Evolutionary conservation across 2,797 vertebrate species (phyloP).

Genomic region (Cynodonichthys magdalenae): DNA sequence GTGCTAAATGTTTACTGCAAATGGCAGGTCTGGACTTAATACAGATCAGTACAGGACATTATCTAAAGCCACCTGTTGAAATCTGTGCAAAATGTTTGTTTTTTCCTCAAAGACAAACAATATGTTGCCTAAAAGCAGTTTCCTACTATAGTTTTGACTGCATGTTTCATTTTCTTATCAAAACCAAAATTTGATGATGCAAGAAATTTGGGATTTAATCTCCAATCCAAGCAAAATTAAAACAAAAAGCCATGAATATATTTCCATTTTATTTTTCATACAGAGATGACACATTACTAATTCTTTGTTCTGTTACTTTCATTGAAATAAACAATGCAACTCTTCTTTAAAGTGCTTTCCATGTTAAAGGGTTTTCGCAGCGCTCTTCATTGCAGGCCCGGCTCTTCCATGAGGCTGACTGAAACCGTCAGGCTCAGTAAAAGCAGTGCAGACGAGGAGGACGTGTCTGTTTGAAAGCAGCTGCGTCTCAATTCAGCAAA

Average conservation of each 20-base stretch:
- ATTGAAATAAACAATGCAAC: constrained; percentile 3
- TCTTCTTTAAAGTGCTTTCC: background rate
- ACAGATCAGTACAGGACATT: too few relatives aligned
- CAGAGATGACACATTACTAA: background rate
- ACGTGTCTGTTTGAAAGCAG: background rate
- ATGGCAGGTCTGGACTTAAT: too few relatives aligned
- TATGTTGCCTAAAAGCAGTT: too few relatives aligned
- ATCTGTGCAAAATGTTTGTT: too few relatives aligned
- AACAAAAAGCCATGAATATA: constrained; percentile 1
- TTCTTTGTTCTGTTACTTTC: constrained; percentile 3
- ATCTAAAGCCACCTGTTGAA: too few relatives aligned
- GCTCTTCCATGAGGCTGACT: constrained; percentile 10
- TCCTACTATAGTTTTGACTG: too few relatives aligned
- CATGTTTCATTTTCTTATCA: too few relatives aligned
- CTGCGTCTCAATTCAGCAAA: constrained; percentile 4
- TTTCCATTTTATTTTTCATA: background rate
- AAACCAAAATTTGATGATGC: background rate
- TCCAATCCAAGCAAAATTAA: background rate
- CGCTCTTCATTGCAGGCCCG: background rate
- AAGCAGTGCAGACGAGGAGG: background rate
- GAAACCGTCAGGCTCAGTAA: constrained; percentile 22
- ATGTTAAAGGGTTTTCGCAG: background rate
- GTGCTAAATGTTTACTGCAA: too few relatives aligned
- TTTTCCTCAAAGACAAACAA: too few relatives aligned
- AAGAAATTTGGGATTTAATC: background rate